Conservation (phyloP, 2,888 invertebrate species). For the Tyria jacobaeae region DNA sequence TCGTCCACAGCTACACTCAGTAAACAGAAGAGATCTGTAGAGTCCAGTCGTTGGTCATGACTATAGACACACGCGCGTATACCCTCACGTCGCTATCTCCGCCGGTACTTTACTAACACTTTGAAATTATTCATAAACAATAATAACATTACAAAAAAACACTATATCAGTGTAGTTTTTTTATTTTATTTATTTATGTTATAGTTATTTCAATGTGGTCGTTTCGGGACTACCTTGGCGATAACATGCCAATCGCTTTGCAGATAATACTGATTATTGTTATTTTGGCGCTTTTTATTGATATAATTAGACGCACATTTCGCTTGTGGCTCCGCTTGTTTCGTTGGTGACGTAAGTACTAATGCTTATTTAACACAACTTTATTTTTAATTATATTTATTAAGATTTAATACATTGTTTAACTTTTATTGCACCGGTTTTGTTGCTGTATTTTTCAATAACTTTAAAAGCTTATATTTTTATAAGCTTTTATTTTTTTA, state of each 20-base stretch:
- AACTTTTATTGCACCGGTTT: background rate
- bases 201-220: no score
- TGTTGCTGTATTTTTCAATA: background rate
- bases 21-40: constrained; percentile 3
- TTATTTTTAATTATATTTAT: background rate
- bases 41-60: constrained; percentile 15
- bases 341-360: background rate
- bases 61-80: constrained; percentile 28
- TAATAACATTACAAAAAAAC: background rate
- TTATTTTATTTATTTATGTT: no score
- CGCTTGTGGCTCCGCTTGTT: constrained; percentile 7
- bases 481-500: no score
- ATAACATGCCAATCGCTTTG: background rate
- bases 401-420: background rate
- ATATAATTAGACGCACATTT: constrained; percentile 8
- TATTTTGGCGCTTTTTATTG: constrained; percentile 3
- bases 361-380: background rate
- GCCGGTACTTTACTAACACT: background rate
- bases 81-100: constrained; percentile 6
- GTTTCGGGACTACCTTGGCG: no score
- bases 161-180: no score
- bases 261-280: background rate
- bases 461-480: background rate
- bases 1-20: background rate
- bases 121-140: background rate